phyloP scores from a whole-genome alignment of 2,113 vertebrate species.

The Myodes glareolus region DNA sequence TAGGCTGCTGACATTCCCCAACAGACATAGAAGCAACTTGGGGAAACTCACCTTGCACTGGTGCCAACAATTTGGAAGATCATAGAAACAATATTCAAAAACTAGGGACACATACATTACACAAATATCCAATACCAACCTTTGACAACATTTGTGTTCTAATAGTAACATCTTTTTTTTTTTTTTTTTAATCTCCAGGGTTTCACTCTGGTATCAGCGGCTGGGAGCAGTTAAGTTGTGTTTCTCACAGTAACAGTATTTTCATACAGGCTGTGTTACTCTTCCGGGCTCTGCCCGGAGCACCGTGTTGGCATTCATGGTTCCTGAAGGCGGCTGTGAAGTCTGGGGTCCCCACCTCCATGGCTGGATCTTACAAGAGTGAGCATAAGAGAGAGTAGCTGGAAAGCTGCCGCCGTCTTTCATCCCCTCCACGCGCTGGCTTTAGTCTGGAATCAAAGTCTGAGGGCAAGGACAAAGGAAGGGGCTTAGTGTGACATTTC shows the following conservation, averaged over 20 bases:
- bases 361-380: not conserved
- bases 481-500: conserved; percentile 1
- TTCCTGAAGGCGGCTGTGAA: not conserved
- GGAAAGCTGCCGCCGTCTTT: not conserved
- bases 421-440: rapidly evolving
- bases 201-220: not conserved
- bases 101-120: not conserved
- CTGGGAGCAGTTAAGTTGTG: not conserved
- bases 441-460: not conserved
- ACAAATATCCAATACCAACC: not conserved
- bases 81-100: not conserved
- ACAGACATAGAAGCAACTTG: not conserved
- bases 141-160: not conserved
- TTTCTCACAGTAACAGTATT: not conserved
- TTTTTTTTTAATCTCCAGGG: not conserved
- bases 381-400: too few species aligned
- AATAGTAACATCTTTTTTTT: not conserved
- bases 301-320: not conserved
- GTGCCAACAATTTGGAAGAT: not conserved
- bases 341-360: not conserved
- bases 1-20: not conserved
- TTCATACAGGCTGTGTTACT: not conserved
- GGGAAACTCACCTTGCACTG: not conserved
- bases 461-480: conserved; percentile 1
- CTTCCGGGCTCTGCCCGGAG: not conserved